A percentile compares a stretch with the other conserved stretches of the same genome.
Evolutionary conservation across 1,140 invertebrate genomes (phyloP).

Genomic region (Phocides pigmalion): DNA sequence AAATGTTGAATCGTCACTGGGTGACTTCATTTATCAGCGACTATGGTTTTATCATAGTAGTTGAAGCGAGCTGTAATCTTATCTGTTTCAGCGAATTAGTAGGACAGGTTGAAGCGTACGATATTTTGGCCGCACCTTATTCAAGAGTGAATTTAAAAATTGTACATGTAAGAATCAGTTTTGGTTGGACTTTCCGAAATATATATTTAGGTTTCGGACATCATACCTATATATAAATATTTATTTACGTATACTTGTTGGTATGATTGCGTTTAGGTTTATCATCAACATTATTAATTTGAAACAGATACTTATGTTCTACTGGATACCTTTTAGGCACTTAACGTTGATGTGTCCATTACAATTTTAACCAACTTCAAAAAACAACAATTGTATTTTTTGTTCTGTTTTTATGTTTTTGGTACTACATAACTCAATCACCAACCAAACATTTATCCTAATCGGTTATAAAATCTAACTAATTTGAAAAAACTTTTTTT

Average conservation of each 20-base stretch:
- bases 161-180: background rate
- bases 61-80: slow-evolving; percentile 57
- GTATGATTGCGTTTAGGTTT: background rate
- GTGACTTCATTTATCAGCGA: slow-evolving; percentile 59
- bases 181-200: slow-evolving; percentile 5
- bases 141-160: slow-evolving; percentile 8
- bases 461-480: too few relatives aligned
- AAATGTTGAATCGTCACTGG: slow-evolving; percentile 61
- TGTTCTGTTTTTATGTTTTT: too few relatives aligned
- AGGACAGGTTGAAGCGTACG: slow-evolving; percentile 61
- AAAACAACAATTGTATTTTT: too few relatives aligned
- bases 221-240: background rate
- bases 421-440: too few relatives aligned
- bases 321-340: too few relatives aligned
- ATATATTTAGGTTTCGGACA: slow-evolving; percentile 1
- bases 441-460: too few relatives aligned
- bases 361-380: too few relatives aligned
- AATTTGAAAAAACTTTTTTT: too few relatives aligned
- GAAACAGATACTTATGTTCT: too few relatives aligned
- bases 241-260: background rate
- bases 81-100: slow-evolving; percentile 74
- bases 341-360: too few relatives aligned
- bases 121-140: slow-evolving; percentile 21
- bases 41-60: slow-evolving; percentile 59
- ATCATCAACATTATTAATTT: too few relatives aligned